These are phyloP conservation scores for Mus caroli DNA, from an alignment of 2,797 vertebrate species.

Conservation along the genomic window DNA sequence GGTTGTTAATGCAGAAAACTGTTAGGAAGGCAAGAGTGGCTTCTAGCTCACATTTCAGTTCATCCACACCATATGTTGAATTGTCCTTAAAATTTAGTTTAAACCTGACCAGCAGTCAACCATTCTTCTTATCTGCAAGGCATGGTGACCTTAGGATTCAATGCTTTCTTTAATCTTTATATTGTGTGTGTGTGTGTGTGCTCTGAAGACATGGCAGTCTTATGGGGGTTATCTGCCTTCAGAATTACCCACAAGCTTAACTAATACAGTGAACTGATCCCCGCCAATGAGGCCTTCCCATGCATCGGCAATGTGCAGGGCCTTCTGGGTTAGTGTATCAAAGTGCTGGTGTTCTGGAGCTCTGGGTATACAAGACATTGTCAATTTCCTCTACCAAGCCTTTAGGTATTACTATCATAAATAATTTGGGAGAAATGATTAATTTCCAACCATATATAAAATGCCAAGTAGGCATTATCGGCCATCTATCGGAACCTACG, in stretches of 20 bases:
- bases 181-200: neutral
- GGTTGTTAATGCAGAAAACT: slow-evolving; percentile 15
- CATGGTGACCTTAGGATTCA: neutral
- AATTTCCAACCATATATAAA: slow-evolving; percentile 41
- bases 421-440: neutral
- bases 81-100: slow-evolving; percentile 22
- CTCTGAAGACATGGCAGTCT: neutral
- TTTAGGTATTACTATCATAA: slow-evolving; percentile 46
- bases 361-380: neutral
- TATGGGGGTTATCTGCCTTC: slow-evolving; percentile 27
- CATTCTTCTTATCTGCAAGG: slow-evolving; percentile 16
- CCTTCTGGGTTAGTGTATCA: neutral
- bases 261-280: neutral
- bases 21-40: neutral
- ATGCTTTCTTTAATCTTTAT: neutral
- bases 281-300: neutral
- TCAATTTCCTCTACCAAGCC: neutral
- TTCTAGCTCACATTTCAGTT: neutral
- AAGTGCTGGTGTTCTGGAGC: neutral
- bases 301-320: neutral
- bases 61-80: neutral
- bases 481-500: neutral
- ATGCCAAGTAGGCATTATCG: neutral
- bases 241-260: slow-evolving; percentile 24
- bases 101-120: neutral